These are phyloP conservation scores for Sciurus niger DNA, from an alignment of 2,113 vertebrate genomes.

Conservation along the genomic window DNA sequence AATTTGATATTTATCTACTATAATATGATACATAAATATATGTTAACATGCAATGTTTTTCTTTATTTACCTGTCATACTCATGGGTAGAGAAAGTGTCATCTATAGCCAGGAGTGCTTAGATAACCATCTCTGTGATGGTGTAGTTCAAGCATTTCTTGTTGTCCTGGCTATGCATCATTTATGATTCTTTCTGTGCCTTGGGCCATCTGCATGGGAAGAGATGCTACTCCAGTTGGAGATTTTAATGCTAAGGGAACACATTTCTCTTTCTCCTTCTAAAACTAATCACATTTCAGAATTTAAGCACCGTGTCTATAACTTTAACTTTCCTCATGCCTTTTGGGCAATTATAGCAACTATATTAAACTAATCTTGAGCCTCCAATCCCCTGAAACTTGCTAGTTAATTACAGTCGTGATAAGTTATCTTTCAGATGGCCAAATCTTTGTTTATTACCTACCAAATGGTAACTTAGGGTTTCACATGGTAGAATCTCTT, in stretches of 20 bases:
- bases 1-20: background rate
- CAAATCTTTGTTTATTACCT: constrained; percentile 46
- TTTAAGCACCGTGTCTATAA: background rate
- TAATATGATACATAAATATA: background rate
- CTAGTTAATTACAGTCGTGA: background rate
- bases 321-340: background rate
- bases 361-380: constrained; percentile 34
- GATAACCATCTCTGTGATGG: background rate
- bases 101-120: background rate
- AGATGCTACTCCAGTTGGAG: background rate
- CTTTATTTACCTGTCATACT: background rate
- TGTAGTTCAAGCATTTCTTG: background rate
- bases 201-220: background rate
- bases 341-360: constrained; percentile 9
- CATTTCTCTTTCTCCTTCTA: background rate
- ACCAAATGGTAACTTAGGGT: background rate
- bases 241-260: constrained; percentile 16
- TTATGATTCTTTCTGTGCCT: background rate
- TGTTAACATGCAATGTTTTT: background rate
- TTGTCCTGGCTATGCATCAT: background rate
- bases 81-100: background rate
- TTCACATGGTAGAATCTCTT: constrained; percentile 8
- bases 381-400: background rate
- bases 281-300: constrained; percentile 20
- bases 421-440: background rate